phyloP scores from a whole-genome alignment of 2,888 invertebrate genomes.

The Chrysopilus asiliformis region DNA sequence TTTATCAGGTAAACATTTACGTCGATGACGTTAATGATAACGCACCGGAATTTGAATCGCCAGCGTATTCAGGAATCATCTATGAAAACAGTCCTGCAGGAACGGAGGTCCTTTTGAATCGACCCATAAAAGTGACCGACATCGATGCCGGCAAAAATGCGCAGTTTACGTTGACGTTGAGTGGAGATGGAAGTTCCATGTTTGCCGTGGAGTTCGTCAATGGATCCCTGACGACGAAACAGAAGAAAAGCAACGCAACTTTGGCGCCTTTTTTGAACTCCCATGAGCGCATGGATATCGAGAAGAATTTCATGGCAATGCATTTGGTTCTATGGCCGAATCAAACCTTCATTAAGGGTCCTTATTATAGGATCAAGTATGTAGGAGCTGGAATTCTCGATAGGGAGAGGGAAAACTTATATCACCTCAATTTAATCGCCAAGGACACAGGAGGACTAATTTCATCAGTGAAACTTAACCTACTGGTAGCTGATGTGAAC shows the following conservation, averaged over 20 bases:
- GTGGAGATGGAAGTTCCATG: slow-evolving; percentile 61
- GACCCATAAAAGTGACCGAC: slow-evolving; percentile 56
- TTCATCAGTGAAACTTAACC: slow-evolving; percentile 56
- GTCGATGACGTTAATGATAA: slow-evolving; percentile 84
- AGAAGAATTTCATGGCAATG: slow-evolving; percentile 30
- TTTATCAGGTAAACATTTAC: slow-evolving; percentile 64
- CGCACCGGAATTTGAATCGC: slow-evolving; percentile 60
- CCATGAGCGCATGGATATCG: slow-evolving; percentile 33
- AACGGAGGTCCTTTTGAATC: slow-evolving; percentile 54
- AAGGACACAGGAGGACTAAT: slow-evolving; percentile 62
- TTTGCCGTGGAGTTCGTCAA: slow-evolving; percentile 47
- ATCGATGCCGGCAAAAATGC: slow-evolving; percentile 56
- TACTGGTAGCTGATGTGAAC: slow-evolving; percentile 64
- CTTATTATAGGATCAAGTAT: slow-evolving; percentile 28
- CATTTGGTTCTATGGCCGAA: slow-evolving; percentile 29
- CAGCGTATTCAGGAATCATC: slow-evolving; percentile 61
- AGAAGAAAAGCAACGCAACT: slow-evolving; percentile 14
- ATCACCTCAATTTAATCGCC: slow-evolving; percentile 57
- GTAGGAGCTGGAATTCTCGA: slow-evolving; percentile 44
- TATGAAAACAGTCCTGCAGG: slow-evolving; percentile 60
- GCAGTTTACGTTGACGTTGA: slow-evolving; percentile 51
- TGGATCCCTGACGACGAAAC: slow-evolving; percentile 33
- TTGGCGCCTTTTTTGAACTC: slow-evolving; percentile 24
- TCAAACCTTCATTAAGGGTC: slow-evolving; percentile 23
- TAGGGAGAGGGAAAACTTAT: slow-evolving; percentile 55